phyloP scores from a whole-genome alignment of 2,113 vertebrate genomes.

The Perognathus longimembris region DNA sequence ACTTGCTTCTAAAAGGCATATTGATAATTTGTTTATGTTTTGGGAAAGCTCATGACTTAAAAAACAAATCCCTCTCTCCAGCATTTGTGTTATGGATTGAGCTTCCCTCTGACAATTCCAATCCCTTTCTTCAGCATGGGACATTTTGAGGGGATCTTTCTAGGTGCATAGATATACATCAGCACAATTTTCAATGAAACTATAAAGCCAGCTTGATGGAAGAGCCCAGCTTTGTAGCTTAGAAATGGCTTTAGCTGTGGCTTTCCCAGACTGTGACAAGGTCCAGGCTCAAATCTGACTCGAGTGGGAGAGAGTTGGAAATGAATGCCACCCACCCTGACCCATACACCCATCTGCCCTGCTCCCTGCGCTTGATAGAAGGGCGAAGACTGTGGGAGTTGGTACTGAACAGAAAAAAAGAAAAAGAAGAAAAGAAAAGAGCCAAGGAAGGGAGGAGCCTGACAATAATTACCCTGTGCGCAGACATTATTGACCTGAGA shows the following conservation, averaged over 20 bases:
- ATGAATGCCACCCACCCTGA: constrained; percentile 21
- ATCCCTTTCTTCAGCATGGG: background rate
- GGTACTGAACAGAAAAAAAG: constrained; percentile 22
- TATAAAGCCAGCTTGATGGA: constrained; percentile 70
- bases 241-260: constrained; percentile 60
- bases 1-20: background rate
- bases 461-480: constrained; percentile 57
- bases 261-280: constrained; percentile 76
- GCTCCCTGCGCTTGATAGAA: constrained; percentile 50
- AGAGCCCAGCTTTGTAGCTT: constrained; percentile 10
- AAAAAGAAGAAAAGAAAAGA: background rate
- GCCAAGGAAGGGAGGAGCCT: constrained; percentile 1
- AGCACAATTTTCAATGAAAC: constrained; percentile 59
- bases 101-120: background rate
- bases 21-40: background rate
- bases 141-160: constrained; percentile 47
- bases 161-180: background rate
- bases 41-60: constrained; percentile 3
- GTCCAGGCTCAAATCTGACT: constrained; percentile 56
- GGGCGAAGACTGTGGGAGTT: constrained; percentile 66
- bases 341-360: background rate
- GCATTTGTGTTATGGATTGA: background rate
- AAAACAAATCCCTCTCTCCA: constrained; percentile 13
- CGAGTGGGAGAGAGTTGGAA: constrained; percentile 34
- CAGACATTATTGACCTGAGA: constrained; percentile 68